These are phyloP conservation scores for Lathronympha strigana DNA, from an alignment of 2,888 invertebrate genomes.

Conservation along the genomic window DNA sequence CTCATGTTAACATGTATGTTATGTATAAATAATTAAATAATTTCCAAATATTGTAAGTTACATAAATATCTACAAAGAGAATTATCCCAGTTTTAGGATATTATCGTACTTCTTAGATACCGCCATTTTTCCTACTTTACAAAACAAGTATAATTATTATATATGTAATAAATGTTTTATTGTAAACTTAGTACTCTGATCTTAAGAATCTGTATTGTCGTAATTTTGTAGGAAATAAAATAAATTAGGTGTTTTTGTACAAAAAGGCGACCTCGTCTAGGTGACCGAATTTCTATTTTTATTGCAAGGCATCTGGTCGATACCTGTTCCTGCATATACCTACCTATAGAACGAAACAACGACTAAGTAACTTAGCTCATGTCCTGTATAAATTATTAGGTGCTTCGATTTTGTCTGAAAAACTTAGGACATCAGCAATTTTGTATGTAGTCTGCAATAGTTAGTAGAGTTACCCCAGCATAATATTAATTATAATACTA, in stretches of 20 bases:
- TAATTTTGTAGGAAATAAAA: slow-evolving; percentile 68
- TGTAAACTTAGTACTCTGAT: slow-evolving; percentile 78
- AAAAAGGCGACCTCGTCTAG: slow-evolving; percentile 82
- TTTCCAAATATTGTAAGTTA: slow-evolving; percentile 51
- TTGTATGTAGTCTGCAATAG: not conserved
- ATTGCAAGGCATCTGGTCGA: slow-evolving; percentile 57
- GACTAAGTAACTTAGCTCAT: slow-evolving; percentile 30
- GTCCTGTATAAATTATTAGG: slow-evolving; percentile 29
- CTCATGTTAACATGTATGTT: slow-evolving; percentile 64
- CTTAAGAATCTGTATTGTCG: slow-evolving; percentile 79
- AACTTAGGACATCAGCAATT: slow-evolving; percentile 46
- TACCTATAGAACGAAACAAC: slow-evolving; percentile 37
- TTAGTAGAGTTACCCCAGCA: not conserved
- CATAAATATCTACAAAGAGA: slow-evolving; percentile 55
- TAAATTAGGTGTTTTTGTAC: slow-evolving; percentile 77
- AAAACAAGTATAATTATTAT: slow-evolving; percentile 64
- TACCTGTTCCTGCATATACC: slow-evolving; percentile 44
- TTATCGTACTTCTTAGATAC: slow-evolving; percentile 73
- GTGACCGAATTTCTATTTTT: slow-evolving; percentile 81
- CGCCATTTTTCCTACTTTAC: slow-evolving; percentile 71
- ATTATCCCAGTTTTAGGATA: slow-evolving; percentile 72
- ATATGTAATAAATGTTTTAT: slow-evolving; percentile 81
- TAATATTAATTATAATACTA: too few relatives aligned
- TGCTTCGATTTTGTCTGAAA: slow-evolving; percentile 55
- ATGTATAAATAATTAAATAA: slow-evolving; percentile 50